phyloP scores from a whole-genome alignment of 2,888 invertebrate species.

The Crocallis elinguaria region DNA sequence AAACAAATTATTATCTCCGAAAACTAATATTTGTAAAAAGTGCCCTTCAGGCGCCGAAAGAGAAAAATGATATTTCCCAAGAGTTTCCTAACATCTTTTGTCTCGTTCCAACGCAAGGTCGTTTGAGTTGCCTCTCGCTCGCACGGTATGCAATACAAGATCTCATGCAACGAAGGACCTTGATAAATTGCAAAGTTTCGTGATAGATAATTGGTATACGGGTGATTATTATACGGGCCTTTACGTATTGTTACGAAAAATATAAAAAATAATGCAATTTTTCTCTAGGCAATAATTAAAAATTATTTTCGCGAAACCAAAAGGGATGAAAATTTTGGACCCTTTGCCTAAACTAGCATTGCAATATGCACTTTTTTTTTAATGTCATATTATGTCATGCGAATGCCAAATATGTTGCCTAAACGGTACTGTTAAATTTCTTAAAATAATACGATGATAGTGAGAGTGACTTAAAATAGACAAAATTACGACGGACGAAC shows the following conservation, averaged over 20 bases:
- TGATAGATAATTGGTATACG: constrained; percentile 82
- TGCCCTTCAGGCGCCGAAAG: constrained; percentile 79
- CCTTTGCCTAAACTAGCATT: background rate
- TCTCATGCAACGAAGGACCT: constrained; percentile 82
- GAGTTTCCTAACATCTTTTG: constrained; percentile 75
- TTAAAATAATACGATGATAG: constrained; percentile 25
- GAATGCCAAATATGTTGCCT: background rate
- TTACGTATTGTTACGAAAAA: constrained; percentile 51
- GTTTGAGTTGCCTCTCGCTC: constrained; percentile 65
- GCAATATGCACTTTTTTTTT: background rate
- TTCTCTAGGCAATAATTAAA: background rate
- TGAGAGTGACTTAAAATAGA: constrained; percentile 27
- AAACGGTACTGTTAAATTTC: constrained; percentile 3
- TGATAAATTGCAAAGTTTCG: constrained; percentile 83
- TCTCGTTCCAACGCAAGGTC: constrained; percentile 76
- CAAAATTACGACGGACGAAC: constrained; percentile 73
- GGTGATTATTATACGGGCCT: constrained; percentile 73
- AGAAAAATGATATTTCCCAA: constrained; percentile 83
- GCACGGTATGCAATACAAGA: constrained; percentile 79
- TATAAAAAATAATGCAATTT: background rate
- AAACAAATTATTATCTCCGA: constrained; percentile 41
- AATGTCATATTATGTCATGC: background rate
- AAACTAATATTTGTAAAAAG: constrained; percentile 74
- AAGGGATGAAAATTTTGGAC: background rate
- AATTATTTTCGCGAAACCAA: background rate